Base-by-base conservation (phyloP, 2,113 vertebrate genomes). In the Carollia perspicillata region DNA sequence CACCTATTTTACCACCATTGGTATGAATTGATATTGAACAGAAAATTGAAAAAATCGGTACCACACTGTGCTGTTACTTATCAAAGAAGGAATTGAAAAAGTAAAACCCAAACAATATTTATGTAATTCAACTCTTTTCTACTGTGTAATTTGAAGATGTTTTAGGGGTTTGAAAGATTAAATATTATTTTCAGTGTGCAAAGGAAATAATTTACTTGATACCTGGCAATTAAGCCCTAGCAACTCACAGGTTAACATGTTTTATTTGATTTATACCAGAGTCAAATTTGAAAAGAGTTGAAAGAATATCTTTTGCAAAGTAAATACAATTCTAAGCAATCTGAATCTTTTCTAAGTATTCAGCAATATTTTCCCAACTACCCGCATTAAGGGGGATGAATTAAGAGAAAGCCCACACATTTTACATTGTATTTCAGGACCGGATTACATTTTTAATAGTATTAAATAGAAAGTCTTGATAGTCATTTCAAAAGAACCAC, bases 161-260 rank as follows among this genome's bases (percentile, higher is more conserved):
- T 97, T 97, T 92, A 79, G 93, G 79, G 51, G 81, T 89, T 98
- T 97, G 97, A 96, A 98, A 98, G 65, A 79, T 97, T 97, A 98
- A 97, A 87, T 66, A 96, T 89, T 49, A 69, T 94, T 96, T 96
- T 98, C 95, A 91, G 95, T 95, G 65, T 47, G 12, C 92, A 97
- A 96, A 98, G 96, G 97, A 98, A 98, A 97, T 97, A 97, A 95
- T 85, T 97, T 97, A 94, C 88, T 98, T 72, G 97, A 98, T 97
- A 98, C 83, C 96, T 81, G 84, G 91, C 96, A 98, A 97, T 98
- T 98, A 98, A 74, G 77, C 85, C 40, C 90, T 95, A 97, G 97
- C 83, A 96, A 97, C 96, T 97, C 97, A 89, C 77, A 97, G 96
- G 97, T 95, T 97, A 77, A 97, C 96, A 94, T 95, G 47, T 96